Conservation (phyloP, 1,140 invertebrate species). For the Trachymyrmex cornetzi region DNA sequence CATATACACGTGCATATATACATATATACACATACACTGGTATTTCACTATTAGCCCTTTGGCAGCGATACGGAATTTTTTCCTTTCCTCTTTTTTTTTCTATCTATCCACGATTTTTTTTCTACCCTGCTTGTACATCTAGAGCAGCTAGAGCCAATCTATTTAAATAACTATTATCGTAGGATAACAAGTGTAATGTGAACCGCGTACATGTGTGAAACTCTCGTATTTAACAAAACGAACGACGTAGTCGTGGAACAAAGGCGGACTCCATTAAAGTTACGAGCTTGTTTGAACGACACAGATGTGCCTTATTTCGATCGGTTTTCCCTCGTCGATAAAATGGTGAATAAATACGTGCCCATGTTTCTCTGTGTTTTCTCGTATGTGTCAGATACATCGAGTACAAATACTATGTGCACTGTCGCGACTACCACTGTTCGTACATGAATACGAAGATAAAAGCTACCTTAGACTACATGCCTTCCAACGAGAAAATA, state of each 20-base stretch:
- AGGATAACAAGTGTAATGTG: conserved; percentile 1
- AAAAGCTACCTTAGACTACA: conserved; percentile 69
- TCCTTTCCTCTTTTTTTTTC: not conserved
- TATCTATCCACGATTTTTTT: conserved; percentile 35
- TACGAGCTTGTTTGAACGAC: conserved; percentile 25
- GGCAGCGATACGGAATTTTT: conserved; percentile 78
- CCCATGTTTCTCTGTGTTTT: conserved; percentile 12
- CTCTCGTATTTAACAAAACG: conserved; percentile 14
- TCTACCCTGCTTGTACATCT: conserved; percentile 61
- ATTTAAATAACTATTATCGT: conserved; percentile 73
- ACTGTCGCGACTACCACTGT: conserved; percentile 59
- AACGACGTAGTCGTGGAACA: not conserved
- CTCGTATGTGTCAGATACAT: conserved; percentile 22
- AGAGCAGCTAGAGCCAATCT: conserved; percentile 62
- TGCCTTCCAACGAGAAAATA: conserved; percentile 65
- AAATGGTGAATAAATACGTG: conserved; percentile 32
- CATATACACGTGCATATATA: conserved; percentile 76
- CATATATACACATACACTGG: conserved; percentile 66
- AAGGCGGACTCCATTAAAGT: conserved; percentile 41
- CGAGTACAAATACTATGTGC: conserved; percentile 55
- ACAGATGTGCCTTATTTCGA: conserved; percentile 30
- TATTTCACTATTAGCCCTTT: conserved; percentile 78
- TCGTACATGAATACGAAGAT: conserved; percentile 47
- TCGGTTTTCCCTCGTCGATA: not conserved
- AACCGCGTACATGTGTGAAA: conserved; percentile 43